phyloP scores from a whole-genome alignment of 2,113 vertebrate species.

The Cyanoramphus novaezelandiae region DNA sequence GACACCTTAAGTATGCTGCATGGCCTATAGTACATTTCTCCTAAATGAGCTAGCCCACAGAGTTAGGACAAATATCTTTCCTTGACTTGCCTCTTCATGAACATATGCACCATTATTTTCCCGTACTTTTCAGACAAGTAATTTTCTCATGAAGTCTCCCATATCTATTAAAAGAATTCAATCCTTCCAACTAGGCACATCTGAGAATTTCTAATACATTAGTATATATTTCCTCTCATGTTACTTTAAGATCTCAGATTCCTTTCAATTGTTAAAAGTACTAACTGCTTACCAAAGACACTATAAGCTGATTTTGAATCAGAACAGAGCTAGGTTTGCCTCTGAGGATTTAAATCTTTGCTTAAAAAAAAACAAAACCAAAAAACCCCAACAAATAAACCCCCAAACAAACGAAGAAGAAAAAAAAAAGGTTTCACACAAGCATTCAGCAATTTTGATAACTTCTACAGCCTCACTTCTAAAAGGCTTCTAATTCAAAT shows the following conservation, averaged over 20 bases:
- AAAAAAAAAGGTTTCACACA: background rate
- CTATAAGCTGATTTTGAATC: background rate
- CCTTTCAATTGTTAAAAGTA: background rate
- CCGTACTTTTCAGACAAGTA: background rate
- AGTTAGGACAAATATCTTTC: background rate
- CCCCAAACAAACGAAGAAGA: no score
- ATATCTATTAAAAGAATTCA: background rate
- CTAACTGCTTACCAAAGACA: background rate
- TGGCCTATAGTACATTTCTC: background rate
- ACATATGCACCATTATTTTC: background rate
- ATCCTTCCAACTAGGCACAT: background rate
- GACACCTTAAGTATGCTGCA: background rate
- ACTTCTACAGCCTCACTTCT: background rate
- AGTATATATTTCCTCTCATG: background rate
- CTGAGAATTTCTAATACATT: background rate
- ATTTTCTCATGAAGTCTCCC: background rate
- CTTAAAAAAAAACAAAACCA: background rate
- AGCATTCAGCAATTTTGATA: background rate
- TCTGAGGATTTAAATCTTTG: background rate
- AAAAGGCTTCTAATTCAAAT: background rate
- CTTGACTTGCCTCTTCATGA: background rate
- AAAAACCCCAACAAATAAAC: no score
- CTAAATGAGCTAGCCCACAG: background rate
- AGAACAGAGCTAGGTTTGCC: background rate
- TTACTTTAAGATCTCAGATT: background rate